Percentiles rank a stretch among this genome's conserved stretches.
phyloP scores from a whole-genome alignment of 1,140 invertebrate species.

The Monomorium pharaonis region DNA sequence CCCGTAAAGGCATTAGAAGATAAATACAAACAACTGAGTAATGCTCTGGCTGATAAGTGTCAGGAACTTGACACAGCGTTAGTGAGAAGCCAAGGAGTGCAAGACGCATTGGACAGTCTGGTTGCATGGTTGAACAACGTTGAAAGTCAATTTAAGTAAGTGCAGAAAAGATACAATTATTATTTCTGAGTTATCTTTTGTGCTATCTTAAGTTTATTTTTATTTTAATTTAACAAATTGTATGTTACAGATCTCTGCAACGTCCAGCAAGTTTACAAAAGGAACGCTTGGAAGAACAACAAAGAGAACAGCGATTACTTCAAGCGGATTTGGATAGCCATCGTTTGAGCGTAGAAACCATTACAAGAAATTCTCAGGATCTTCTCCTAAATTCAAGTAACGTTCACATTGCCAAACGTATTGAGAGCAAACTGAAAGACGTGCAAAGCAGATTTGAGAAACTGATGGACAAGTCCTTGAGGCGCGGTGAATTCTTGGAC shows the following conservation, averaged over 20 bases:
- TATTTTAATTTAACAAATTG: background rate
- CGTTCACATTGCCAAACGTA: slow-evolving; percentile 94
- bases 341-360: slow-evolving; percentile 92
- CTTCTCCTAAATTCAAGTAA: slow-evolving; percentile 93
- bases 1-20: slow-evolving; percentile 92
- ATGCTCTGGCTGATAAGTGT: slow-evolving; percentile 91
- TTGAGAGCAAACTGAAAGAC: slow-evolving; percentile 94
- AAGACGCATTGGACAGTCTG: slow-evolving; percentile 95
- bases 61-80: slow-evolving; percentile 94
- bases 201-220: background rate
- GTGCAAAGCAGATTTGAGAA: slow-evolving; percentile 94
- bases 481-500: slow-evolving; percentile 92
- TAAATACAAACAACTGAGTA: slow-evolving; percentile 91
- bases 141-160: slow-evolving; percentile 93
- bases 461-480: slow-evolving; percentile 91
- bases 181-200: background rate
- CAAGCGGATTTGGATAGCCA: slow-evolving; percentile 94
- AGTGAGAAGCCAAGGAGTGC: slow-evolving; percentile 97
- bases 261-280: slow-evolving; percentile 95
- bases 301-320: slow-evolving; percentile 92
- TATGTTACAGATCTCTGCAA: slow-evolving; percentile 86
- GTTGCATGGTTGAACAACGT: slow-evolving; percentile 93
- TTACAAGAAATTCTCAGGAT: slow-evolving; percentile 92
- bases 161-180: slow-evolving; percentile 43
- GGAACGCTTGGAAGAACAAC: slow-evolving; percentile 95